Conservation (phyloP, 2,888 invertebrate genomes). For the Metacarcinus magister region DNA sequence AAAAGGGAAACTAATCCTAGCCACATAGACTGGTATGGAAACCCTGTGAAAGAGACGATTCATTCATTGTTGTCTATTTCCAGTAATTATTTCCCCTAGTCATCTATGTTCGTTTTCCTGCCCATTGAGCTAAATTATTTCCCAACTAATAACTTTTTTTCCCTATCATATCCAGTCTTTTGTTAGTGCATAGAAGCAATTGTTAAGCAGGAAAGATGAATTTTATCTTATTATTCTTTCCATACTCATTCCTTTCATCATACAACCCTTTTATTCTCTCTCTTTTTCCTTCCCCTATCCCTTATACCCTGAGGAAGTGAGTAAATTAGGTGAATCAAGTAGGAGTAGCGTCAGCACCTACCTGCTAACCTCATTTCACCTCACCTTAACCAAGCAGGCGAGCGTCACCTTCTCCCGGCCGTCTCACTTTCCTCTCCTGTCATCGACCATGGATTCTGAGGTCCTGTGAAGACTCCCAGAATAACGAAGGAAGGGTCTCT, state of each 20-base stretch:
- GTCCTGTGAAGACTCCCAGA: neutral
- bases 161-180: too few species aligned
- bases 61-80: neutral
- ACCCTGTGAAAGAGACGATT: neutral
- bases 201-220: too few species aligned
- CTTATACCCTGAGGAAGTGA: neutral
- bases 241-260: neutral
- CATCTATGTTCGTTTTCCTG: neutral
- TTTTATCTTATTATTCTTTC: neutral
- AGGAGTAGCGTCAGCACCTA: neutral
- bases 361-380: neutral
- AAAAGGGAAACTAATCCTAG: neutral
- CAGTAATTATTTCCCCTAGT: neutral
- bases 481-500: neutral
- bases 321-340: slow-evolving; percentile 21
- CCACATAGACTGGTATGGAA: neutral
- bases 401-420: neutral
- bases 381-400: neutral
- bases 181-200: too few species aligned
- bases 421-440: neutral
- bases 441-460: neutral
- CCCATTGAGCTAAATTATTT: neutral
- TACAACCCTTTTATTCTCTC: neutral
- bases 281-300: neutral
- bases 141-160: too few species aligned